Conservation (phyloP, 2,888 invertebrate genomes). For the Hydroisotoma schaefferi region DNA sequence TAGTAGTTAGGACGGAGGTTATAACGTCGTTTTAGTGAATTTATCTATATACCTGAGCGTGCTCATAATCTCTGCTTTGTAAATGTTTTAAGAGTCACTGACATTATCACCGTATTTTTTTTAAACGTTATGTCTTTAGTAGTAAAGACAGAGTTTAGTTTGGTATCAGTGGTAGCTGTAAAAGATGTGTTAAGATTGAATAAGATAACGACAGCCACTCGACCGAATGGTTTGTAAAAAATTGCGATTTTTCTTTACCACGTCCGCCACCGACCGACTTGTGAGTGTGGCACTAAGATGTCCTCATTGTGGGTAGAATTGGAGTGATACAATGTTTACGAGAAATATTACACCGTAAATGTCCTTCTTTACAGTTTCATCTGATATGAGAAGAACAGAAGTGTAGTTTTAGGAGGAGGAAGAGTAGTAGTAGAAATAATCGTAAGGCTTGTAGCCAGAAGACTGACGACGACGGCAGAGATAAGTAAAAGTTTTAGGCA, state of each 20-base stretch:
- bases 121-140: not conserved
- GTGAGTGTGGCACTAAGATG: conserved; percentile 3
- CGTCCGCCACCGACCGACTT: no score
- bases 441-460: conserved; percentile 1
- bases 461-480: not conserved
- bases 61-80: no score
- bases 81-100: no score
- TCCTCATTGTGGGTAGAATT: conserved; percentile 2
- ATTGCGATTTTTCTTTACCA: conserved; percentile 12
- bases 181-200: conserved; percentile 8
- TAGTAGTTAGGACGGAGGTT: no score
- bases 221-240: conserved; percentile 1
- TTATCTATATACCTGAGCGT: no score
- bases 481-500: conserved; percentile 9
- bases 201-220: conserved; percentile 12
- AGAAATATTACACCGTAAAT: not conserved
- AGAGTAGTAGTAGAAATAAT: not conserved
- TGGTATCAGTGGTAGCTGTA: no score
- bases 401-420: no score
- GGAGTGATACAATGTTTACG: conserved; percentile 1
- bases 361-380: not conserved
- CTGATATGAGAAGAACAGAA: no score
- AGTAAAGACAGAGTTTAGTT: not conserved
- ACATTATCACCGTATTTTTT: not conserved
- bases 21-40: no score